Percentiles rank a stretch among this genome's conserved stretches.
Evolutionary conservation across 1,140 invertebrate genomes (phyloP).

Genomic region (Asbolus verrucosus): DNA sequence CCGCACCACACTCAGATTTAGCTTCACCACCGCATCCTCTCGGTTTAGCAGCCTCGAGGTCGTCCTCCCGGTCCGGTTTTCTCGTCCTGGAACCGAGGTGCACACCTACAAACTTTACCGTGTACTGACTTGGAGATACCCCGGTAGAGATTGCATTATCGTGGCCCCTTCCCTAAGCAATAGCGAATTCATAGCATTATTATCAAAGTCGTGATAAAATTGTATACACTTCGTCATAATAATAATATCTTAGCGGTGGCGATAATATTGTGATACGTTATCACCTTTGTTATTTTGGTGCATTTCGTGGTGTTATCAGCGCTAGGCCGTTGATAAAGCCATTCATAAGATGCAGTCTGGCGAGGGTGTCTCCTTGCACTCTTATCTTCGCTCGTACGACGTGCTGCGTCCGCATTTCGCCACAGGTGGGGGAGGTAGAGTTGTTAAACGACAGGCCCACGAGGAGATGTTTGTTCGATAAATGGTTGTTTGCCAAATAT

Average conservation of each 20-base stretch:
- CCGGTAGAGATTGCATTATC: conserved; percentile 54
- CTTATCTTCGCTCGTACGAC: conserved; percentile 9
- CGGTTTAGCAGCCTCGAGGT: not conserved
- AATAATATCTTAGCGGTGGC: conserved; percentile 50
- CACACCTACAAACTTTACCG: conserved; percentile 50
- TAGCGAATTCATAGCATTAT: conserved; percentile 59
- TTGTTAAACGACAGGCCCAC: conserved; percentile 12
- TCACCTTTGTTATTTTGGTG: conserved; percentile 60
- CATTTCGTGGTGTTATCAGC: conserved; percentile 46
- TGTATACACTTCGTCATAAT: conserved; percentile 59
- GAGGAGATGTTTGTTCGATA: conserved; percentile 22
- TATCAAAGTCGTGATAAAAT: conserved; percentile 59
- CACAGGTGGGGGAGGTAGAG: not conserved
- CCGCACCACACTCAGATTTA: not conserved
- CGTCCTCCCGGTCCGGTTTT: not conserved
- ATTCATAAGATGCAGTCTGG: conserved; percentile 44
- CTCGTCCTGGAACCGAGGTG: conserved; percentile 34
- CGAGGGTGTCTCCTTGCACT: conserved; percentile 46
- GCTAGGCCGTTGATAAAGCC: conserved; percentile 27
- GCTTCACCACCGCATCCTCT: not conserved
- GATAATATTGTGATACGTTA: conserved; percentile 59
- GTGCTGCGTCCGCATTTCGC: too few relatives aligned
- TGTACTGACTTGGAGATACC: conserved; percentile 50
- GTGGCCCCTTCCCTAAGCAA: conserved; percentile 50
- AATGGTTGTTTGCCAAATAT: conserved; percentile 35